Percentiles rank a stretch among this genome's conserved stretches.
Conservation (phyloP, 2,113 vertebrate species). For the Orientallactaga bullata region DNA sequence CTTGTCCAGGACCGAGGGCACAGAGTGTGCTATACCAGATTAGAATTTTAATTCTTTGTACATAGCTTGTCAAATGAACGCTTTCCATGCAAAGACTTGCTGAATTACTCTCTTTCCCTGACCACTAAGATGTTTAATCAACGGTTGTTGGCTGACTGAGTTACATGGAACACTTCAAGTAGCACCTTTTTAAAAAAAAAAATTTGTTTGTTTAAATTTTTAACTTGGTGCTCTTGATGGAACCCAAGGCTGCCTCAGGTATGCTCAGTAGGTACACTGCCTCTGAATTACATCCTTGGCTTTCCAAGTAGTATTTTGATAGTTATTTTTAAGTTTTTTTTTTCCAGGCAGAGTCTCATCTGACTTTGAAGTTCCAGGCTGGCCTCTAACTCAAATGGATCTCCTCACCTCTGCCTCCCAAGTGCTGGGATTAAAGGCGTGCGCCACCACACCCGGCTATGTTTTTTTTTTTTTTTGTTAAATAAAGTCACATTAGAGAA, state of each 20-base stretch:
- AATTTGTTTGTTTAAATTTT: not conserved
- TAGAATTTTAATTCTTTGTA: not conserved
- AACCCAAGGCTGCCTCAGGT: not conserved
- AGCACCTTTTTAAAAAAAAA: not conserved
- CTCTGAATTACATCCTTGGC: not conserved
- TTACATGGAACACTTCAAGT: not conserved
- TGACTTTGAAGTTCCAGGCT: too few species aligned
- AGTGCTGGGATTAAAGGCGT: too few species aligned
- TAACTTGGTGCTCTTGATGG: not conserved
- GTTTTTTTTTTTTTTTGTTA: too few species aligned
- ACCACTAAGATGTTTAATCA: not conserved
- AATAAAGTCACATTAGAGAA: not conserved
- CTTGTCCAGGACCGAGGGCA: not conserved
- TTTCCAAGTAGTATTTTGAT: not conserved
- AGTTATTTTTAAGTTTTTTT: too few species aligned
- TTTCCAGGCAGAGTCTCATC: too few species aligned
- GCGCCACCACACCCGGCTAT: too few species aligned
- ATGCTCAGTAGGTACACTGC: not conserved
- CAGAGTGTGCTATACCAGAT: fast-evolving
- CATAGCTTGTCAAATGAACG: not conserved
- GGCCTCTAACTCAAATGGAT: too few species aligned
- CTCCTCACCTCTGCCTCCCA: too few species aligned
- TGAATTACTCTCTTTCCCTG: not conserved
- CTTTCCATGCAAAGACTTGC: not conserved
- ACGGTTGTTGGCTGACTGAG: not conserved